Percentiles rank a stretch among this genome's conserved stretches.
Conservation (phyloP, 1,140 invertebrate species). For the Drosophila kurseongensis region DNA sequence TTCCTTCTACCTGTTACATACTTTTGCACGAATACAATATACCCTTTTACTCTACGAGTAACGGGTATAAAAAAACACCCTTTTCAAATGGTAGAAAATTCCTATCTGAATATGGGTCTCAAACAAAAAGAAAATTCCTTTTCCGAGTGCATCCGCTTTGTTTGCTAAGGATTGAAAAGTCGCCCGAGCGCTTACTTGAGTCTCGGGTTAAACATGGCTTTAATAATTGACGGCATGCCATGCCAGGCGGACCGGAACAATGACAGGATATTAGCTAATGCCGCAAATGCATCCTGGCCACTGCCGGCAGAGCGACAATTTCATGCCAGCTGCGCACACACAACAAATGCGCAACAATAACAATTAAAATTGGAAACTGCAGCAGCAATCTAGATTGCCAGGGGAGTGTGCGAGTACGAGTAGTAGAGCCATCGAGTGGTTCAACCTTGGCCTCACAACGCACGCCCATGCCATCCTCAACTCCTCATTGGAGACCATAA, state of each 20-base stretch:
- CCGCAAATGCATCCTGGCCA: conserved; percentile 67
- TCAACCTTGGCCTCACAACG: conserved; percentile 48
- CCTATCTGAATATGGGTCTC: too few relatives aligned
- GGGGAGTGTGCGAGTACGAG: conserved; percentile 5
- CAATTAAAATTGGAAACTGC: conserved; percentile 70
- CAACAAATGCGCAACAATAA: conserved; percentile 77
- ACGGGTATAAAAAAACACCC: too few relatives aligned
- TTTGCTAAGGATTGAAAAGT: conserved; percentile 5
- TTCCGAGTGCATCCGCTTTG: not conserved
- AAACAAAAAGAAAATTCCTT: not conserved
- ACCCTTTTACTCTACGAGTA: too few relatives aligned
- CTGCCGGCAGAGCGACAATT: conserved; percentile 52
- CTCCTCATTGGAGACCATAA: conserved; percentile 62
- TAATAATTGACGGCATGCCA: conserved; percentile 67
- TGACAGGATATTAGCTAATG: conserved; percentile 75
- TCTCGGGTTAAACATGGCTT: conserved; percentile 48
- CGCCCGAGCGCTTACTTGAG: conserved; percentile 10
- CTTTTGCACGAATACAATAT: too few relatives aligned
- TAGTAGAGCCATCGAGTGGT: conserved; percentile 4
- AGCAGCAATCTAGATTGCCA: conserved; percentile 45
- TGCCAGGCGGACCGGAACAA: conserved; percentile 36
- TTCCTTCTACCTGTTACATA: too few relatives aligned
- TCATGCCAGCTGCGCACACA: conserved; percentile 71
- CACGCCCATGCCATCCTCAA: conserved; percentile 28
- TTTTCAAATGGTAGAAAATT: too few relatives aligned